Conservation (phyloP, 2,888 invertebrate genomes). For the Celastrina argiolus region DNA sequence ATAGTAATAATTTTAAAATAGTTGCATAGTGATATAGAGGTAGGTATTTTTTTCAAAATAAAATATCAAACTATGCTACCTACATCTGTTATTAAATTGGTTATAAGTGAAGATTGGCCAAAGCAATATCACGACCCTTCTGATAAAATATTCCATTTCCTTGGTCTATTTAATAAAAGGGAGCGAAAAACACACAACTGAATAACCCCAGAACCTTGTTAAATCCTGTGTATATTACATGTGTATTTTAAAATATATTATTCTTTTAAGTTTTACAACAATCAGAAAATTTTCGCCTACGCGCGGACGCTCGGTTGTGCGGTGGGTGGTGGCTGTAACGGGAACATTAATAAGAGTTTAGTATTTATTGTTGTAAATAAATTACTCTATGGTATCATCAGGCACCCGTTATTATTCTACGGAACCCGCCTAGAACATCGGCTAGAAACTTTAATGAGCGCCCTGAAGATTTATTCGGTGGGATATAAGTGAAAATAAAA, state of each 20-base stretch:
- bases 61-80: background rate
- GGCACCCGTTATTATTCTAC: background rate
- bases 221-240: background rate
- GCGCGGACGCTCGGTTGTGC: background rate
- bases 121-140: conserved; percentile 19
- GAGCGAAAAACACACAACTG: conserved; percentile 1
- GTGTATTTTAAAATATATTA: conserved; percentile 2
- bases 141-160: conserved; percentile 23
- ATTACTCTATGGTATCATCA: conserved; percentile 7
- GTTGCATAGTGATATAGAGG: too few relatives aligned
- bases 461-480: background rate
- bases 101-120: conserved; percentile 8
- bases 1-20: too few relatives aligned
- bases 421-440: conserved; percentile 5
- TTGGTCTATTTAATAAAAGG: conserved; percentile 18
- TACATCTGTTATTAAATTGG: conserved; percentile 8
- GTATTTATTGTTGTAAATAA: conserved; percentile 20
- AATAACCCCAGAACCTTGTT: conserved; percentile 2
- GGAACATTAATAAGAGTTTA: conserved; percentile 20
- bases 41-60: too few relatives aligned
- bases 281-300: conserved; percentile 13
- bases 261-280: background rate
- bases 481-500: too few relatives aligned
- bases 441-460: background rate
- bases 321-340: conserved; percentile 19